Percentiles rank a stretch among this genome's conserved stretches.
Conservation (phyloP, 2,888 invertebrate species). For the Glyphotaelius pellucidus region DNA sequence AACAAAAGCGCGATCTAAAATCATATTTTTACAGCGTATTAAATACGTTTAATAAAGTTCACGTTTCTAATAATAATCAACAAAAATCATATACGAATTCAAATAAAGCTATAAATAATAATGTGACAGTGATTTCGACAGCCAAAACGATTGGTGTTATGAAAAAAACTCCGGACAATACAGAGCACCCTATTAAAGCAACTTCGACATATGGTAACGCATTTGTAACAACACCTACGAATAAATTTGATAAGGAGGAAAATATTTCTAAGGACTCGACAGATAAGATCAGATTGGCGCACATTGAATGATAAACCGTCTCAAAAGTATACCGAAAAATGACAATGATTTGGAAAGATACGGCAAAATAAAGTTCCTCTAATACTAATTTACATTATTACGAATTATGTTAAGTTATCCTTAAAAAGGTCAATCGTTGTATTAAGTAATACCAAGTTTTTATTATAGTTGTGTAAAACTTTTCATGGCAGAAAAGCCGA, state of each 20-base stretch:
- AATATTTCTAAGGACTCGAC: not conserved
- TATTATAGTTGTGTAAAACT: not conserved
- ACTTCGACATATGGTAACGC: not conserved
- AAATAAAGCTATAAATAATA: not conserved
- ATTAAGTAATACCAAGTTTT: not conserved
- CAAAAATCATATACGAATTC: not conserved
- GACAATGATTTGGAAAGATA: not conserved
- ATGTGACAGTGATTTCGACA: not conserved
- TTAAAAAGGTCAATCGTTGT: conserved; percentile 42
- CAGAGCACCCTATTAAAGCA: not conserved
- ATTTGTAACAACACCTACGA: conserved; percentile 16
- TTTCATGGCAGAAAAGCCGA: not conserved
- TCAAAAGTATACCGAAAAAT: not conserved
- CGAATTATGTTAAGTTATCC: not conserved
- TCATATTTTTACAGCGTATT: conserved; percentile 11
- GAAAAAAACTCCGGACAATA: not conserved
- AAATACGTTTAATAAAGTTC: not conserved
- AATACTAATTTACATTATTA: conserved; percentile 8
- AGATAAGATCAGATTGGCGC: not conserved
- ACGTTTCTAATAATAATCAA: not conserved
- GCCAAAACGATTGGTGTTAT: not conserved
- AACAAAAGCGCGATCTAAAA: conserved; percentile 38
- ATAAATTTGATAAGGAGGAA: not conserved
- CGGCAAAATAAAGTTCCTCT: conserved; percentile 20
- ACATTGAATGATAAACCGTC: not conserved